Evolutionary conservation across 2,888 invertebrate genomes (phyloP).

Genomic region (Synanthedon andrenaeformis): DNA sequence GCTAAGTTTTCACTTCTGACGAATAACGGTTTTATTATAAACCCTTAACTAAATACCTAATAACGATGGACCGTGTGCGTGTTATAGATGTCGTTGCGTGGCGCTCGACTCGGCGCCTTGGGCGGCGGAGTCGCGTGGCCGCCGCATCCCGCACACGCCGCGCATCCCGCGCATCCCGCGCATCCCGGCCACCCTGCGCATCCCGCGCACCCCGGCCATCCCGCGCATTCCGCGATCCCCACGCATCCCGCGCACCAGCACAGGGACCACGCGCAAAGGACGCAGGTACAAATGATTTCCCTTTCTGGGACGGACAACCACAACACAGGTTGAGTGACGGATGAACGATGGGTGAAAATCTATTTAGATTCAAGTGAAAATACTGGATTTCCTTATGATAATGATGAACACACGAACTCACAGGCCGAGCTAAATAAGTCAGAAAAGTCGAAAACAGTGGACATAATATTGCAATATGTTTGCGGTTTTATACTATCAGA

Average conservation of each 20-base stretch:
- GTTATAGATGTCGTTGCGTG: constrained; percentile 50
- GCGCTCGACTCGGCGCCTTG: constrained; percentile 44
- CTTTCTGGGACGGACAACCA: no score
- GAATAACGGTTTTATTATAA: no score
- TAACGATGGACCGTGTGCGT: not conserved
- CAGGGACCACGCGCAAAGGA: constrained; percentile 22
- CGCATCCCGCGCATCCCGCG: constrained; percentile 12
- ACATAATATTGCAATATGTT: no score
- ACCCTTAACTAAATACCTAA: no score
- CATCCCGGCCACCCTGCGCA: constrained; percentile 12
- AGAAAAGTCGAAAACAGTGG: no score
- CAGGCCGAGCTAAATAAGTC: no score
- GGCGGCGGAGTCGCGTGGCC: constrained; percentile 48
- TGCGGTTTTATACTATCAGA: no score
- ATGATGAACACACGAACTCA: no score
- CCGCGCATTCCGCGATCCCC: constrained; percentile 12
- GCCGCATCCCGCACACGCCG: constrained; percentile 13
- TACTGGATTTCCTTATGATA: no score
- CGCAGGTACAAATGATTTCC: constrained; percentile 25
- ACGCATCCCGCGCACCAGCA: constrained; percentile 13
- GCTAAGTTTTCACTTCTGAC: no score
- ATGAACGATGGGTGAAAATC: not conserved
- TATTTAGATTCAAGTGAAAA: not conserved
- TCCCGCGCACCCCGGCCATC: constrained; percentile 13
- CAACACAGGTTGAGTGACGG: no score